A percentile compares a stretch with the other conserved stretches of the same genome.
Evolutionary conservation across 2,888 invertebrate genomes (phyloP).

Genomic region (Pycnomerus fuliginosus): DNA sequence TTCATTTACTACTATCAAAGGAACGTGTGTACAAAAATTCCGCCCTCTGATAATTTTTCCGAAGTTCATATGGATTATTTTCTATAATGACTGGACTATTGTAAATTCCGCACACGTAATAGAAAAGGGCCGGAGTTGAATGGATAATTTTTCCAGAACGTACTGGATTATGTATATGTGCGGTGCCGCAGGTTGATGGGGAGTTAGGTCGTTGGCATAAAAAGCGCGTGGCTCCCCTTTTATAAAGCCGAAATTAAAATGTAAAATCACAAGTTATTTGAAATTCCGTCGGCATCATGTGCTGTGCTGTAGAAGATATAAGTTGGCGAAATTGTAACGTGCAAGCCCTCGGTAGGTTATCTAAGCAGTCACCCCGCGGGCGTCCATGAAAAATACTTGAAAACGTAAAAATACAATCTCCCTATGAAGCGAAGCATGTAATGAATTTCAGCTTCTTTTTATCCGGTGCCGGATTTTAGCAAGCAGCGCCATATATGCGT

Average conservation of each 20-base stretch:
- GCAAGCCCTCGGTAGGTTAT: slow-evolving; percentile 30
- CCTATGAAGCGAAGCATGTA: slow-evolving; percentile 52
- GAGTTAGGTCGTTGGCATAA: too few relatives aligned
- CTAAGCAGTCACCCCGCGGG: slow-evolving; percentile 37
- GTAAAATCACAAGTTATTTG: slow-evolving; percentile 14
- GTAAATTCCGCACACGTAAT: too few relatives aligned
- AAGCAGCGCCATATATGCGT: slow-evolving; percentile 21
- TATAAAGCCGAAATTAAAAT: slow-evolving; percentile 15
- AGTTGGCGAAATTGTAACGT: slow-evolving; percentile 13
- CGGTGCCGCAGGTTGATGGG: too few relatives aligned
- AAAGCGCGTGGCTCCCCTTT: too few relatives aligned
- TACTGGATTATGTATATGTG: too few relatives aligned
- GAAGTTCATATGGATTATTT: too few relatives aligned
- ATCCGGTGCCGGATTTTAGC: slow-evolving; percentile 38
- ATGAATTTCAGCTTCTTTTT: slow-evolving; percentile 50
- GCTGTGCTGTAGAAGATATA: slow-evolving; percentile 7
- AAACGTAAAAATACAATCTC: slow-evolving; percentile 51
- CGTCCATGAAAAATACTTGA: slow-evolving; percentile 42
- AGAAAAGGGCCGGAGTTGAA: too few relatives aligned
- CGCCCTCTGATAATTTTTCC: too few relatives aligned
- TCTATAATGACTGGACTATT: too few relatives aligned
- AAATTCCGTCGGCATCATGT: slow-evolving; percentile 18
- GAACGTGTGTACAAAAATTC: too few relatives aligned
- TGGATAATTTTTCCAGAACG: too few relatives aligned
- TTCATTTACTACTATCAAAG: too few relatives aligned